Evolutionary conservation across 1,140 invertebrate species (phyloP), one percentile per base, ranked within the genome.

Genomic region (Phenacoccus solenopsis): DNA sequence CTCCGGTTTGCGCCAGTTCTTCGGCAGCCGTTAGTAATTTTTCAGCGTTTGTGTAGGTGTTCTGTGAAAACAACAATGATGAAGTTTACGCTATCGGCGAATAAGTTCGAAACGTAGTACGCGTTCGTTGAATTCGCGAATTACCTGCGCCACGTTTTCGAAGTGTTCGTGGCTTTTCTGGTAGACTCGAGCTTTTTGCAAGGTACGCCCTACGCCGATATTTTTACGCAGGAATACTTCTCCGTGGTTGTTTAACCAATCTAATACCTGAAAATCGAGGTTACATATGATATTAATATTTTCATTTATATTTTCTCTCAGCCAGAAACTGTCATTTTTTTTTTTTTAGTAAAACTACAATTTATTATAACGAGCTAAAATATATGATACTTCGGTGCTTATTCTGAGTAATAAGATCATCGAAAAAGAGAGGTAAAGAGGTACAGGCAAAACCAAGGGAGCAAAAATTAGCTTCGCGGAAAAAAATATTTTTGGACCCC

Each of bases 81-180:
- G 7, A 59, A 59, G 20, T 59, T n/a, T n/a, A n/a, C n/a, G n/a
- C n/a, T 32, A 32, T 32, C 30, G 30, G 30, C 30, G 5, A 32
- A n/a, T n/a, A n/a, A n/a, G n/a, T n/a, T n/a, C n/a, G n/a, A n/a
- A n/a, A n/a, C n/a, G n/a, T n/a, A n/a, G n/a, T n/a, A n/a, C n/a
- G n/a, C n/a, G n/a, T n/a, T 32, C 30, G 30, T 32, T 32, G 13
- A 32, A 32, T 7, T 32, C 30, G 13, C 30, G 30, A 24, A 22
- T 81, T 82, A 94, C 92, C 86, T 94, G 91, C 32, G 94, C 95
- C 68, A 98, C 94, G 79, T 94, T 95, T 84, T 98, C 94, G 80
- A 98, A 98, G 79, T 98, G 94, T 81, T 98, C 93, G 79, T 98
- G 95, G 81, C 93, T 96, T 82, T 96, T 97, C 80, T 98, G 95